Evolutionary conservation across 2,888 invertebrate genomes (phyloP).

Genomic region (Ochropacha duplaris): DNA sequence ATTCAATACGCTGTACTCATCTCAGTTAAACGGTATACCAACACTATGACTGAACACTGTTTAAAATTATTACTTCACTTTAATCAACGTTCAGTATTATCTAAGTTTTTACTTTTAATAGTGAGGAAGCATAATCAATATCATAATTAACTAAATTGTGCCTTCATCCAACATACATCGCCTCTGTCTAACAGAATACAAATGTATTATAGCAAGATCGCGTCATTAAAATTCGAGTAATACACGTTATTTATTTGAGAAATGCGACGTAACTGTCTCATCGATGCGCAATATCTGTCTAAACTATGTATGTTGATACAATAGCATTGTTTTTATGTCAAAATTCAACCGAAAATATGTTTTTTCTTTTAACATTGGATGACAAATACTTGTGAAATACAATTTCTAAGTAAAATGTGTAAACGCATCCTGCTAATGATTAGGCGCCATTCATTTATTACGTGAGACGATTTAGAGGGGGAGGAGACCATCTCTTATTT

Average conservation of each 20-base stretch:
- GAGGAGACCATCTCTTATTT: too few relatives aligned
- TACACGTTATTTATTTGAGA: slow-evolving; percentile 5
- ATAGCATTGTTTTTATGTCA: not conserved
- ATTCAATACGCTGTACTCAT: not conserved
- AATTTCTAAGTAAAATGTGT: not conserved
- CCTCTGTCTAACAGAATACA: slow-evolving; percentile 5
- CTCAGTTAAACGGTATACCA: not conserved
- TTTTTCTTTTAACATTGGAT: not conserved
- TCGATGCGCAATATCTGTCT: not conserved
- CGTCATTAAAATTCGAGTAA: not conserved
- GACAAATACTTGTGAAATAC: not conserved
- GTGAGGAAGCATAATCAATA: slow-evolving; percentile 4
- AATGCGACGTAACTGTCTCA: slow-evolving; percentile 1
- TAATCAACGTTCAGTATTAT: not conserved
- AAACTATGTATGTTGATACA: not conserved
- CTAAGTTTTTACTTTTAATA: not conserved
- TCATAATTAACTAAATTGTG: slow-evolving; percentile 5
- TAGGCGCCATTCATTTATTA: too few relatives aligned
- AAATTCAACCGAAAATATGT: not conserved
- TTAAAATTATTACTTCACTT: not conserved
- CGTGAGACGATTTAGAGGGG: too few relatives aligned
- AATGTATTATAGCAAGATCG: not conserved
- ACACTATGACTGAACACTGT: not conserved
- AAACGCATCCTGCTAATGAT: too few relatives aligned
- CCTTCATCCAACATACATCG: not conserved